phyloP scores from a whole-genome alignment of 1,140 invertebrate genomes.

The Thaumetopoea pityocampa region DNA sequence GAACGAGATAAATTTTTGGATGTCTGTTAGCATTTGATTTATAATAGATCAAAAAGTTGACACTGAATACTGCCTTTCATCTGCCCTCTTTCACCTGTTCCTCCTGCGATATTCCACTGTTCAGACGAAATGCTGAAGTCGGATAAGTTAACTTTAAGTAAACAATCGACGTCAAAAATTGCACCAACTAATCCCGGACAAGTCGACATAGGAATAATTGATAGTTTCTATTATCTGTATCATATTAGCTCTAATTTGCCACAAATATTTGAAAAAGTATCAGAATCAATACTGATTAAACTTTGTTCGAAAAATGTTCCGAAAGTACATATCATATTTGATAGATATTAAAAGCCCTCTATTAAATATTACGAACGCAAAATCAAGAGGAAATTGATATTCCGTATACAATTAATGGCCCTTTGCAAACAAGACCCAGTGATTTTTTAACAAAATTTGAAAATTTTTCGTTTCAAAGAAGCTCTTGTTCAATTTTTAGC shows the following conservation, averaged over 20 bases:
- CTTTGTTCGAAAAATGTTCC: constrained; percentile 19
- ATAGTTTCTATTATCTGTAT: constrained; percentile 36
- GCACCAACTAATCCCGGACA: constrained; percentile 19
- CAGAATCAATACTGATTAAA: constrained; percentile 32
- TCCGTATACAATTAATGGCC: constrained; percentile 35
- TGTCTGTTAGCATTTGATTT: constrained; percentile 33
- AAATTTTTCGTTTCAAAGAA: constrained; percentile 48
- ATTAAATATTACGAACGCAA: constrained; percentile 47
- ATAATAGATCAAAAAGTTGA: constrained; percentile 39
- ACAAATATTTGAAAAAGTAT: constrained; percentile 32
- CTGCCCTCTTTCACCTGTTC: constrained; percentile 39
- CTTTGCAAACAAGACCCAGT: constrained; percentile 37
- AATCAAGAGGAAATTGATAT: constrained; percentile 33
- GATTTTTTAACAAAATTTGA: constrained; percentile 37
- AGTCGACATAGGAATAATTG: constrained; percentile 28
- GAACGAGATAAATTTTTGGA: constrained; percentile 38
- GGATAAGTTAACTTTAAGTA: constrained; percentile 29
- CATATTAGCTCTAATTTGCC: constrained; percentile 21
- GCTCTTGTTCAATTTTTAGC: constrained; percentile 38
- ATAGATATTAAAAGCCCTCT: constrained; percentile 40
- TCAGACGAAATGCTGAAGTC: constrained; percentile 42
- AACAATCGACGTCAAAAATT: constrained; percentile 18
- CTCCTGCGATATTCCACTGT: constrained; percentile 37
- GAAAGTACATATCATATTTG: constrained; percentile 40
- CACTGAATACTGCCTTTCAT: constrained; percentile 30